Conservation (phyloP, 2,888 invertebrate genomes). For the Trissonchulus latispiculum region DNA sequence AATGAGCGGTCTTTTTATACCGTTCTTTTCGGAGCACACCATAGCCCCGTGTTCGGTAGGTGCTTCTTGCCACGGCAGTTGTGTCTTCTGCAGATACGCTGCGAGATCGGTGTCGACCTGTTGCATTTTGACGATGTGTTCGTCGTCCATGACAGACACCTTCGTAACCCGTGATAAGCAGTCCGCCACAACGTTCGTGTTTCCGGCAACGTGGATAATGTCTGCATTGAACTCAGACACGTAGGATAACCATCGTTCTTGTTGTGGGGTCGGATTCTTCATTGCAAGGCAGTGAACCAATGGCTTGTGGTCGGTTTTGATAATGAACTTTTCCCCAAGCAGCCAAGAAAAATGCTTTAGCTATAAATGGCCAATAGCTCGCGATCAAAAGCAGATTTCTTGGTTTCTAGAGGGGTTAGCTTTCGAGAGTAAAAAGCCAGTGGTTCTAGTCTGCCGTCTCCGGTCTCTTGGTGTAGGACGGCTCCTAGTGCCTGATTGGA, state of each 20-base stretch:
- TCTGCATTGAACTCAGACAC: conserved; percentile 4
- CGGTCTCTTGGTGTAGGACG: conserved; percentile 11
- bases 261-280: conserved; percentile 11
- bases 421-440: conserved; percentile 12
- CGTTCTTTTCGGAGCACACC: not conserved
- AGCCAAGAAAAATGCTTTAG: conserved; percentile 13
- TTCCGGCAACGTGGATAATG: not conserved
- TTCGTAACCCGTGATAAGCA: not conserved
- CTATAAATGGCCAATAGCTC: conserved; percentile 11
- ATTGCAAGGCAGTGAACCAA: not conserved
- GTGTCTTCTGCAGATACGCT: not conserved
- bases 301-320: conserved; percentile 14
- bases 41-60: not conserved
- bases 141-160: not conserved
- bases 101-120: not conserved
- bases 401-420: not conserved
- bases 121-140: not conserved
- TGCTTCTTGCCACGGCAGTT: not conserved
- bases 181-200: conserved; percentile 5
- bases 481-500: conserved; percentile 10
- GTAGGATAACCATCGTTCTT: conserved; percentile 13
- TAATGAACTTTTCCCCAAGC: not conserved
- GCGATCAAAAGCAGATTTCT: conserved; percentile 15
- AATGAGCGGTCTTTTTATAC: not conserved
- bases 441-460: not conserved